Evolutionary conservation across 2,888 invertebrate genomes (phyloP), one percentile per base, ranked within the genome.

Genomic region (Coelinius sp.): DNA sequence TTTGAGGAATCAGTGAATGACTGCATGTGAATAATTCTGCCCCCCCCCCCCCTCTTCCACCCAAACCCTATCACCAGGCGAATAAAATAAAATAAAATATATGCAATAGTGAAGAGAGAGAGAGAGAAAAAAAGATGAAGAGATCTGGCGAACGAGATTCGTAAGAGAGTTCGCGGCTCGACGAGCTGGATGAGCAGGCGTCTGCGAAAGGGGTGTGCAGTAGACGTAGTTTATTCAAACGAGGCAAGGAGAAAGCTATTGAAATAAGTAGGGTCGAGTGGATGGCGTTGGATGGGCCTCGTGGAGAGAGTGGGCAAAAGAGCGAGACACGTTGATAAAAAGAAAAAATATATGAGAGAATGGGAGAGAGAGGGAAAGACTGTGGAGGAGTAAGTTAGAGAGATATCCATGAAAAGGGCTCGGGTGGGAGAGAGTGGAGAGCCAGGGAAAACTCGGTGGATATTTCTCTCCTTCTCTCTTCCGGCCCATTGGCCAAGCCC

Each of bases 251-350:
- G 82, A 82, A 82, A 83, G 83, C 84, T 82, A 85, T 85, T 84
- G 84, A 84, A 83, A 85, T 84, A 85, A 86, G 86, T 84, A 86
- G 84, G 84, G 83, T 85, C 83, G 84, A 85, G 83, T 83, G 80
- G 80, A 81, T 81, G 79, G 77, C 75, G 68, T 73, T 74, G 73
- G 68, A 64, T 52, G 70, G 63, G 63, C 63, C 46, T 63, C 63
- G 63, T 63, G 41, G 63, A 41, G 71, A 41, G 71, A 76, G 76
- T 73, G 75, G 76, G 73, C 77, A 67, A 70, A 77, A 74, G 77
- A 76, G 62, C 59, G 70, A 56, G 44, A 63, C 20, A 38, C 46
- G 38, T 38, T 62, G 62, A 62, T 31, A 68, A 68, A 68, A 41
- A 25, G 24, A 24, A 31, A 56, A 31, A 31, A 31, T 22, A 12